Base-by-base conservation (phyloP, 2,113 vertebrate species). In the Gasterosteus nipponicus region DNA sequence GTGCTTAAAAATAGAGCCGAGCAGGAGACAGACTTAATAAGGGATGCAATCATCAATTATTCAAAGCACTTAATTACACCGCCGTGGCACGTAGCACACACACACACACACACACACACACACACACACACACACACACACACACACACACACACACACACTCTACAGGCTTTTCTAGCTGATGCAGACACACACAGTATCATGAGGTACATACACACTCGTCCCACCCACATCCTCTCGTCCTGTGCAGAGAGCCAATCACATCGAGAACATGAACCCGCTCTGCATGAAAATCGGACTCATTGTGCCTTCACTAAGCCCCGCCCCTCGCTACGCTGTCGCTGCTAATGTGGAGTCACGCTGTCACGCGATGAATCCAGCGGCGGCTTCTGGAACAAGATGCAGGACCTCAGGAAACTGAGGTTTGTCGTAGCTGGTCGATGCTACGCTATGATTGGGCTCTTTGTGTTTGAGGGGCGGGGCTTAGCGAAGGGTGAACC, bases 1-100 rank as follows among this genome's bases (percentile, higher is more conserved):
- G 22, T 22, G 84, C 66, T 73, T 80, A 78, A 87, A 92, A 87
- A 87, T 78, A 87, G 85, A 87, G 78, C 61, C 0, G 15, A 76
- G 90, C 76, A 81, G 58, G 88, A 88, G 86, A 90, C 82, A 73
- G 81, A 77, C 85, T 92, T 93, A 93, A 94, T 90, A 86, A 93
- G 85, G 80, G 87, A 88, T 86, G 81, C 84, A 89, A 89, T 89
- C 88, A 93, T 93, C 86, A 93, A 91, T 93, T 92, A 94, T 94
- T 93, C 88, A 92, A 89, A 92, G 91, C 86, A 87, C 84, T 89
- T 92, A 92, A 93, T 93, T 92, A 90, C 75, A 53, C 54, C 59
- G 44, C 77, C 78, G 88, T 82, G 77, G 83, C 84, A 88, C 81
- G 89, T n/a, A n/a, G n/a, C n/a, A n/a, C 57, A 49, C 47, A 10